Conservation (phyloP, 2,888 invertebrate genomes). For the Chorisops tibialis region DNA sequence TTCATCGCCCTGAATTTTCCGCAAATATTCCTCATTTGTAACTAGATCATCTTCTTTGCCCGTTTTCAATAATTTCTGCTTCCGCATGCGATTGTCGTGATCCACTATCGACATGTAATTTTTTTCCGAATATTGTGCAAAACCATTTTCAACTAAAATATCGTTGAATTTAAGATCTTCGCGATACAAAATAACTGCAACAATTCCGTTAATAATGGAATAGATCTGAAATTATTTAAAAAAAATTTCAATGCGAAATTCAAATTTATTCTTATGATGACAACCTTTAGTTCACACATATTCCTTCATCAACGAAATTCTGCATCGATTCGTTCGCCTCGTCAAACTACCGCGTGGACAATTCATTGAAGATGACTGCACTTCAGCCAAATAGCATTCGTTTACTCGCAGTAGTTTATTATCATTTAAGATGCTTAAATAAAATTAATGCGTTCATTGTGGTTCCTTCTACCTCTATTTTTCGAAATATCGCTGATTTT, state of each 20-base stretch:
- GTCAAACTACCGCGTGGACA: conserved; percentile 58
- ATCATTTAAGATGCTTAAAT: too few relatives aligned
- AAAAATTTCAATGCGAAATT: conserved; percentile 16
- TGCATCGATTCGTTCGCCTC: conserved; percentile 56
- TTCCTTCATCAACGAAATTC: conserved; percentile 44
- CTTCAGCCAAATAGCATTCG: conserved; percentile 66
- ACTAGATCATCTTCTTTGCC: conserved; percentile 41
- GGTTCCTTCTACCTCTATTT: too few relatives aligned
- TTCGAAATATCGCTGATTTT: too few relatives aligned
- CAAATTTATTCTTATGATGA: not conserved
- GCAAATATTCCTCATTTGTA: conserved; percentile 42
- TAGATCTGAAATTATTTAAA: conserved; percentile 53
- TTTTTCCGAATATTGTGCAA: conserved; percentile 70
- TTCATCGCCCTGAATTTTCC: conserved; percentile 11
- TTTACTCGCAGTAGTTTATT: conserved; percentile 67
- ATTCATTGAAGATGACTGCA: conserved; percentile 64
- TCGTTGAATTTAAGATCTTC: conserved; percentile 60
- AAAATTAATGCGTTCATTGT: too few relatives aligned
- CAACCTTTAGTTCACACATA: conserved; percentile 55
- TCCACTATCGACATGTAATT: conserved; percentile 71
- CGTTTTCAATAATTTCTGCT: conserved; percentile 42
- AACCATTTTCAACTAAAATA: conserved; percentile 59
- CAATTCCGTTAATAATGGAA: conserved; percentile 74
- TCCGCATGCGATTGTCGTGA: conserved; percentile 57
- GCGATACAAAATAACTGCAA: conserved; percentile 62